Evolutionary conservation across 2,888 invertebrate genomes (phyloP).

Genomic region (Phortica magna): DNA sequence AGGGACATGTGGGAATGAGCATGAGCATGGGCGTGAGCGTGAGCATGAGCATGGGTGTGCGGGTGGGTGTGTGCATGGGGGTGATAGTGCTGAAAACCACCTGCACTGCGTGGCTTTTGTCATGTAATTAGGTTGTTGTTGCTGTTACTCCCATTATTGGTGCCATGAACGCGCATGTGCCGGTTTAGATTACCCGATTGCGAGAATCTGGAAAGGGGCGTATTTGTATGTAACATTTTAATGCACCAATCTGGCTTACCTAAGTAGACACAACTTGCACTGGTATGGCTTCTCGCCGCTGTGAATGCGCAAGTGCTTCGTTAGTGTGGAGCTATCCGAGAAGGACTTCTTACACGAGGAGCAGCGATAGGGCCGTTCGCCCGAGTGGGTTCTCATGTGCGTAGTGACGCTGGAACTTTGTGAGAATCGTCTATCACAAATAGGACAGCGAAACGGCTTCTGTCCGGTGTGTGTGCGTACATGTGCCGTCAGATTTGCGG

Average conservation of each 20-base stretch:
- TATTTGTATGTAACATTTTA: not conserved
- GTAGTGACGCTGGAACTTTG: slow-evolving; percentile 97
- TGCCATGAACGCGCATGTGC: slow-evolving; percentile 98
- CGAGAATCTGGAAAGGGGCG: slow-evolving; percentile 85
- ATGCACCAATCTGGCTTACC: slow-evolving; percentile 76
- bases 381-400: slow-evolving; percentile 99
- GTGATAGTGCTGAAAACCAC: slow-evolving; percentile 76
- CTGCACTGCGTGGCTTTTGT: slow-evolving; percentile 79
- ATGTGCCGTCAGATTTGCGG: slow-evolving; percentile 98
- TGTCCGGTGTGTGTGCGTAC: slow-evolving; percentile 94
- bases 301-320: slow-evolving; percentile 92
- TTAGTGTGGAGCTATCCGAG: slow-evolving; percentile 98
- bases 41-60: slow-evolving; percentile 50
- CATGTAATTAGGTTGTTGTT: slow-evolving; percentile 81
- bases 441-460: slow-evolving; percentile 98
- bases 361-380: slow-evolving; percentile 98
- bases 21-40: slow-evolving; percentile 47
- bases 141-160: slow-evolving; percentile 73
- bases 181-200: slow-evolving; percentile 99
- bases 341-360: slow-evolving; percentile 98
- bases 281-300: slow-evolving; percentile 96
- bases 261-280: slow-evolving; percentile 95
- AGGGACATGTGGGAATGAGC: slow-evolving; percentile 55
- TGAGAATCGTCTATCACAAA: slow-evolving; percentile 97
- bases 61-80: slow-evolving; percentile 64